Evolutionary conservation across 2,888 invertebrate species (phyloP).

Genomic region (Sacculina carcini): DNA sequence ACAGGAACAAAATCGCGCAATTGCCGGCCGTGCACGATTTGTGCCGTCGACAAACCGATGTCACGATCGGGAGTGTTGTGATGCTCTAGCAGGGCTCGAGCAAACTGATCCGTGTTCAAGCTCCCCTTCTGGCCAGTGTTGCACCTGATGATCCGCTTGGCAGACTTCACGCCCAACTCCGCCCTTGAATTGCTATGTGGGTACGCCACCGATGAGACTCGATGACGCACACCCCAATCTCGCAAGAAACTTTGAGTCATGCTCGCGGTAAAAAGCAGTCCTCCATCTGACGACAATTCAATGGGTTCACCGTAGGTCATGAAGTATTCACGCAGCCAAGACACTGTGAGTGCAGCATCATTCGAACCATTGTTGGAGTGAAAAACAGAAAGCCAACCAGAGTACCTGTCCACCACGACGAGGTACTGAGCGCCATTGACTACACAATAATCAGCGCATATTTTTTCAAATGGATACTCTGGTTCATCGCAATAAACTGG

Average conservation of each 20-base stretch:
- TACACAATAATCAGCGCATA: constrained; percentile 4
- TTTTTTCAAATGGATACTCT: constrained; percentile 4
- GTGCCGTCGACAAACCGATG: too few species aligned
- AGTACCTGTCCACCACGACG: constrained; percentile 3
- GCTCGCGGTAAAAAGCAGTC: background rate
- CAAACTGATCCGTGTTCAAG: constrained; percentile 3
- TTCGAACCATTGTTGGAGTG: background rate
- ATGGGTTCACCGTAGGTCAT: constrained; percentile 1
- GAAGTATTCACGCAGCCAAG: background rate
- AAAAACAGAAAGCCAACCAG: constrained; percentile 3
- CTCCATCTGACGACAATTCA: constrained; percentile 7
- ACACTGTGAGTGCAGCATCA: background rate
- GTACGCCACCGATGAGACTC: constrained; percentile 5
- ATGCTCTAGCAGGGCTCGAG: constrained; percentile 5
- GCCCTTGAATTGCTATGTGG: constrained; percentile 6
- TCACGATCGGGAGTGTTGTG: too few species aligned
- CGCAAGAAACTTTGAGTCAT: background rate
- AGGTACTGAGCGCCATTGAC: constrained; percentile 2
- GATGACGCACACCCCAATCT: constrained; percentile 3
- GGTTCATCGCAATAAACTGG: background rate
- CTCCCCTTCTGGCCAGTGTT: constrained; percentile 2
- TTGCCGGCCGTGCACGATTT: too few species aligned
- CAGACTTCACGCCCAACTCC: constrained; percentile 4
- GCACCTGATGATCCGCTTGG: constrained; percentile 1
- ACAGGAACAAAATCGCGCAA: too few species aligned